Base-by-base conservation (phyloP, 35 echinoderm and acorn worm species). In the Acanthaster planci region DNA sequence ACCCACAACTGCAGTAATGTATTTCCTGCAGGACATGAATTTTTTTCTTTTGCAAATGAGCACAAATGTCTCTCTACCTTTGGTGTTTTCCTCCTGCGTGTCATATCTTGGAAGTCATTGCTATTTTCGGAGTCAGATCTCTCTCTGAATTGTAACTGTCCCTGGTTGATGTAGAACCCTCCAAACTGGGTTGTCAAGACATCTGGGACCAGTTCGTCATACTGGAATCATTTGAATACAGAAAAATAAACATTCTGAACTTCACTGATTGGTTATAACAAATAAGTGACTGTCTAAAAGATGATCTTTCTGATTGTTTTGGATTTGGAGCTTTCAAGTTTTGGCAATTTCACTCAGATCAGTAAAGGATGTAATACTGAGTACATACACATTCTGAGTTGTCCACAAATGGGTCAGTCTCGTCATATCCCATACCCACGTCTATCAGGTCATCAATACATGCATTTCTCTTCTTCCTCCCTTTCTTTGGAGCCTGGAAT, bases 151-250 rank as follows among this genome's bases (percentile, higher is more conserved):
- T 99, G 72, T 8, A 99, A 89, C 56, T 94, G 84, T 21, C 96
- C 96, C 39, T 92, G 86, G 68, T 99, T 99, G 88, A 99, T 99
- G 72, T 99, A 99, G 76, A 99, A 99, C 12, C 96, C 96, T 37
- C 96, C 96, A 64, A 94, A 87, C 82, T 94, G 92, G 8, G 96
- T 99, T 35, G 92, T 94, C 26, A 99, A 79, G 12, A 87, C 89
- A 10, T 89, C 78, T 27, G 96, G 96, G 27, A 99, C 92, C 21
- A 99, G 67, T 51, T 99, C 96, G 84, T 99, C 95, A 89, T 98
- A 98, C 95, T 98, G 58, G 16, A 32, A 59, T n/a, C n/a, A n/a
- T n/a, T n/a, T n/a, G n/a, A 88, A 37, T 67, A 60, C 21, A 85
- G 19, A 67, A 83, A 47, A 18, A 78, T 78, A 26, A 51, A 14